A percentile compares a stretch with the other conserved stretches of the same genome.
These are phyloP conservation scores for Puntigrus tetrazona DNA, from an alignment of 2,113 vertebrate genomes.

Conservation along the genomic window DNA sequence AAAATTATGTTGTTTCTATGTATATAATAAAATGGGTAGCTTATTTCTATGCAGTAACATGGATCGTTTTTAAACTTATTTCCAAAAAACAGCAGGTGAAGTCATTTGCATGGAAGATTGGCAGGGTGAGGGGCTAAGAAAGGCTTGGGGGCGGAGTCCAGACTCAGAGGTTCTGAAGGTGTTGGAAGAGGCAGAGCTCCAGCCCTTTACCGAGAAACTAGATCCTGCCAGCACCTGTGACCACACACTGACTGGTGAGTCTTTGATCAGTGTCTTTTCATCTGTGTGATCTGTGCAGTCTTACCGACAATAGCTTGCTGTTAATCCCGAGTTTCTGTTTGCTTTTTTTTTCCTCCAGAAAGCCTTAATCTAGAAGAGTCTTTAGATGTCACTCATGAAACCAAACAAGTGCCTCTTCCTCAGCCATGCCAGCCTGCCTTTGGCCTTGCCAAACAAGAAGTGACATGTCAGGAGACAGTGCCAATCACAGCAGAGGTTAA, in stretches of 20 bases:
- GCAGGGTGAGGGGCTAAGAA: conserved; percentile 79
- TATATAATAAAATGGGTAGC: not conserved
- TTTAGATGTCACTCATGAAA: conserved; percentile 38
- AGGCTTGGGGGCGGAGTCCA: conserved; percentile 83
- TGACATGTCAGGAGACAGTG: conserved; percentile 28
- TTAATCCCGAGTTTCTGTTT: not conserved
- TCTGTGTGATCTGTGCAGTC: not conserved
- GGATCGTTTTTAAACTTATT: not conserved
- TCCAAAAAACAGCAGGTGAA: conserved; percentile 79
- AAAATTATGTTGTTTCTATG: not conserved
- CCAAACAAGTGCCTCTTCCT: conserved; percentile 23
- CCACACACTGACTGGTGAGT: conserved; percentile 45
- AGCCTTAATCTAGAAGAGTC: conserved; percentile 41
- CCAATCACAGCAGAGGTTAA: conserved; percentile 39
- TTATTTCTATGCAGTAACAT: not conserved
- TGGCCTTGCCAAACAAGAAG: conserved; percentile 56
- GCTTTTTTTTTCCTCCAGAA: conserved; percentile 53
- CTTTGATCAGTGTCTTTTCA: not conserved
- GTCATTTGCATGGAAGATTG: conserved; percentile 78
- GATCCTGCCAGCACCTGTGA: conserved; percentile 65
- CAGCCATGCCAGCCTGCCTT: conserved; percentile 31
- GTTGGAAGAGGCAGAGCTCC: conserved; percentile 86
- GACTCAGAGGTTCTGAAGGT: conserved; percentile 82
- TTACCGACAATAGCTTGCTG: not conserved
- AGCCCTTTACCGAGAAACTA: conserved; percentile 82